Conservation (phyloP, 2,113 vertebrate genomes). For the Chionomys nivalis region DNA sequence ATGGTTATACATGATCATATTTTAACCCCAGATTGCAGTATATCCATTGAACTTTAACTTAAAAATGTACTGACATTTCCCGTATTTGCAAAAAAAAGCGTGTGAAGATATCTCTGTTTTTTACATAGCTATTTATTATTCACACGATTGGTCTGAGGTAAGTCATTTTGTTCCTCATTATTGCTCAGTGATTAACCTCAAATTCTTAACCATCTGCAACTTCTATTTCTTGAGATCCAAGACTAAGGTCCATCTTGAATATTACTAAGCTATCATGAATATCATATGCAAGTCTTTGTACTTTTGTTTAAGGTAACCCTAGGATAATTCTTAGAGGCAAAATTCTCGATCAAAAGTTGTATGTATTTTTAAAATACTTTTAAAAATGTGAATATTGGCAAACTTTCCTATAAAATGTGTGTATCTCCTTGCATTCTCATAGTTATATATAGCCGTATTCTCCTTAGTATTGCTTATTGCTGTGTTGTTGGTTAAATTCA, state of each 20-base stretch:
- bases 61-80: neutral
- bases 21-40: neutral
- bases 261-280: neutral
- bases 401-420: constrained; percentile 16
- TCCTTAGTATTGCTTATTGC: neutral
- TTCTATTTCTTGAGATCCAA: neutral
- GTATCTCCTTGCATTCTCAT: neutral
- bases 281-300: neutral
- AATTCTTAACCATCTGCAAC: neutral
- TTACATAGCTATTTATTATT: neutral
- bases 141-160: neutral
- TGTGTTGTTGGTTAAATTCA: neutral
- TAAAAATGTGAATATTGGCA: neutral
- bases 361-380: neutral
- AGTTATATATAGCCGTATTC: neutral
- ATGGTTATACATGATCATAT: neutral
- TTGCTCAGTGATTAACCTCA: neutral
- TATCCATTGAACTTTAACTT: neutral
- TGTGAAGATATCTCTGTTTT: constrained; percentile 22
- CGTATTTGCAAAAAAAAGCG: neutral
- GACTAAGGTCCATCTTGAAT: neutral
- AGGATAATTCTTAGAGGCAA: neutral
- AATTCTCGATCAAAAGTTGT: neutral
- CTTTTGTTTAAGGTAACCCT: neutral
- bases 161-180: neutral